Conservation (phyloP, 2,113 vertebrate species). For the Zingel zingel region DNA sequence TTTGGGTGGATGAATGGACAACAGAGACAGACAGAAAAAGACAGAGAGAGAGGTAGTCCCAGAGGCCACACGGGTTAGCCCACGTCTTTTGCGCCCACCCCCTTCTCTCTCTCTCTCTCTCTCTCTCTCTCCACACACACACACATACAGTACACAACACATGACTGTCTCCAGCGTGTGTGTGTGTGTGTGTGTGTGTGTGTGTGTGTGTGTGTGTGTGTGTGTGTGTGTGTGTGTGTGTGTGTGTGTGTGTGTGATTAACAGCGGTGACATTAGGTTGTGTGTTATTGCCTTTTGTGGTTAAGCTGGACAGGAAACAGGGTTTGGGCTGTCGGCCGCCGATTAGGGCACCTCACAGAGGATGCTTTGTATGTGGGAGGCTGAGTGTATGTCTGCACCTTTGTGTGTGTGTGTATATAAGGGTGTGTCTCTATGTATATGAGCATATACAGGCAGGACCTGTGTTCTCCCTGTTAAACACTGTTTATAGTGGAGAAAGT, state of each 20-base stretch:
- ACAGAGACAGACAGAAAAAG: slow-evolving; percentile 35
- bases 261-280: slow-evolving; percentile 71
- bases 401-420: slow-evolving; percentile 20
- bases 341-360: slow-evolving; percentile 83
- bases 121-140: background rate
- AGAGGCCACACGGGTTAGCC: slow-evolving; percentile 70
- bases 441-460: slow-evolving; percentile 56
- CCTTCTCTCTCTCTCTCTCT: slow-evolving; percentile 10
- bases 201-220: slow-evolving; percentile 59
- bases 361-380: slow-evolving; percentile 81
- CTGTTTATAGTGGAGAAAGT: slow-evolving; percentile 39
- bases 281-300: slow-evolving; percentile 82
- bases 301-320: slow-evolving; percentile 79
- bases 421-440: slow-evolving; percentile 25
- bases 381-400: slow-evolving; percentile 49
- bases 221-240: slow-evolving; percentile 63
- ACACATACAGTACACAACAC: slow-evolving; percentile 35
- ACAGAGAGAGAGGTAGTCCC: slow-evolving; percentile 60
- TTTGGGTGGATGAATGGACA: slow-evolving; percentile 46
- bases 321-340: slow-evolving; percentile 75
- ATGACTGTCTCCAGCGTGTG: slow-evolving; percentile 59
- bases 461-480: slow-evolving; percentile 42
- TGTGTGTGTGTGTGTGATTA: slow-evolving; percentile 61
- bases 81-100: slow-evolving; percentile 46
- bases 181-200: slow-evolving; percentile 59